phyloP scores from a whole-genome alignment of 2,888 invertebrate species.

The Eupithecia pulchellata region DNA sequence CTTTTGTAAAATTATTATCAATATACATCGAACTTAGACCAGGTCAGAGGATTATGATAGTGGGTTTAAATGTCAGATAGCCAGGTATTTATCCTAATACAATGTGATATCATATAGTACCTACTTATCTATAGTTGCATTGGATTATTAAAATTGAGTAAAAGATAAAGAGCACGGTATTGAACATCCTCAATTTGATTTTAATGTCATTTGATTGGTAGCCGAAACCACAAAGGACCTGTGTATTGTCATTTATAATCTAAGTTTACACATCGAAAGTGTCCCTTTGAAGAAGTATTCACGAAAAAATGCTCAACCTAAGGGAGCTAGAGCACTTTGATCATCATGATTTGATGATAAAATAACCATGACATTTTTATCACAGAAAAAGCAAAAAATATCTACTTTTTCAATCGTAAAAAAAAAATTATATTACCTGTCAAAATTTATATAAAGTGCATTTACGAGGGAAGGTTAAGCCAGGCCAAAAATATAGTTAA shows the following conservation, averaged over 20 bases:
- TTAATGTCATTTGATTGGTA: neutral
- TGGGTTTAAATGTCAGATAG: neutral
- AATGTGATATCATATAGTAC: conserved; percentile 4
- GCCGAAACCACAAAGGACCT: neutral
- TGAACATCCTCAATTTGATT: conserved; percentile 10
- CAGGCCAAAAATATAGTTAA: neutral
- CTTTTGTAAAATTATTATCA: neutral
- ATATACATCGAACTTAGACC: conserved; percentile 12
- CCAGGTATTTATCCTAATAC: neutral
- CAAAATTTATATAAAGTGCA: neutral
- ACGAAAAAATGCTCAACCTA: neutral
- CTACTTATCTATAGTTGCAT: neutral
- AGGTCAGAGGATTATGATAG: conserved; percentile 1
- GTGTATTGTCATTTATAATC: neutral
- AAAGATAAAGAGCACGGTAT: conserved; percentile 12
- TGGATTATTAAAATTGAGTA: conserved; percentile 2
- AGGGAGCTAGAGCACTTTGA: neutral
- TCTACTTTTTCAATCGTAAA: neutral
- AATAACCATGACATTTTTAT: neutral
- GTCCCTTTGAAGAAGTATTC: neutral
- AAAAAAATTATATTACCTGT: neutral
- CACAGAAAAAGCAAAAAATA: neutral
- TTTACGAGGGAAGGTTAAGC: neutral
- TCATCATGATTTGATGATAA: neutral
- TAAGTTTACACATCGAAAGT: neutral